phyloP scores from a whole-genome alignment of 2,113 vertebrate species.

The Mobula birostris region DNA sequence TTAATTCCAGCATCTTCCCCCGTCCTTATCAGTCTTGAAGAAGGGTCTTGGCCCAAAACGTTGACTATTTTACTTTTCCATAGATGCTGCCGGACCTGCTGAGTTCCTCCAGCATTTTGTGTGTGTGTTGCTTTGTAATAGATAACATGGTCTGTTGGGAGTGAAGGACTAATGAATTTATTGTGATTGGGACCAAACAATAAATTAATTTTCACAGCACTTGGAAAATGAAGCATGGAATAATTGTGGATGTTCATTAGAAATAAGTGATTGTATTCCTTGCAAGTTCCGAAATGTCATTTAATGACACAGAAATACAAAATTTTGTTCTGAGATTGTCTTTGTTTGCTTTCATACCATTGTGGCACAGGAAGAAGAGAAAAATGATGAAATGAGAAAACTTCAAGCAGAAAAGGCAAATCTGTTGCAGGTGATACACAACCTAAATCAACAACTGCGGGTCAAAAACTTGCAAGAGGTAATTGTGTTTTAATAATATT shows the following conservation, averaged over 20 bases:
- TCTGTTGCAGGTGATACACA: slow-evolving; percentile 60
- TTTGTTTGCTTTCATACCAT: neutral
- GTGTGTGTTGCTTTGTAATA: neutral
- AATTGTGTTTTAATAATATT: slow-evolving; percentile 27
- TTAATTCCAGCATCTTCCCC: too few species aligned
- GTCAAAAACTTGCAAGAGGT: slow-evolving; percentile 50
- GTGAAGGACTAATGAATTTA: neutral
- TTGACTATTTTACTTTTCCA: too few species aligned
- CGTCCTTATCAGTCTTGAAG: too few species aligned
- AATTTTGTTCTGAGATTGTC: neutral
- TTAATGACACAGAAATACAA: neutral
- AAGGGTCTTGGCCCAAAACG: too few species aligned
- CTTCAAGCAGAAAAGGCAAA: slow-evolving; percentile 59
- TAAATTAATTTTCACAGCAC: too few species aligned
- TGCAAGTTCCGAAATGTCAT: neutral
- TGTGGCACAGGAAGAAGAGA: slow-evolving; percentile 49
- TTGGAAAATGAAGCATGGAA: neutral
- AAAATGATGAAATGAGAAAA: slow-evolving; percentile 54
- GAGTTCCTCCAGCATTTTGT: too few species aligned
- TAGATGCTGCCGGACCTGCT: too few species aligned
- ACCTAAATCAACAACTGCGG: slow-evolving; percentile 54
- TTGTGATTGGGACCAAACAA: neutral
- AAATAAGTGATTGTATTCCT: neutral
- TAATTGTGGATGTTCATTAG: neutral
- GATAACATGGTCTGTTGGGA: neutral